Evolutionary conservation across 2,797 vertebrate genomes (phyloP).

Genomic region (Smutsia gigantea): DNA sequence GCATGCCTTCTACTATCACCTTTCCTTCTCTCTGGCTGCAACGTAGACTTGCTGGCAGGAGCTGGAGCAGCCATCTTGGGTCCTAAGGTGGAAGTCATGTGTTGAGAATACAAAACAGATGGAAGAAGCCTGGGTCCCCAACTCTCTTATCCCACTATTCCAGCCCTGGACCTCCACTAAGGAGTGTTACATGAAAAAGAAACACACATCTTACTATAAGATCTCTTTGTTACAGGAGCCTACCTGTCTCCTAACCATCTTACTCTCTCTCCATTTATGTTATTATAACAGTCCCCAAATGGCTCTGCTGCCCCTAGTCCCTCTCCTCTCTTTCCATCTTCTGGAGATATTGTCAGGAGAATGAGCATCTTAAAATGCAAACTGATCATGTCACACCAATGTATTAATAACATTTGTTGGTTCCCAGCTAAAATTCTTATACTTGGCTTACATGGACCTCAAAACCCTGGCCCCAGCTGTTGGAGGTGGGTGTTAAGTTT

Average conservation of each 20-base stretch:
- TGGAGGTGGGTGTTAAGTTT: too few species aligned
- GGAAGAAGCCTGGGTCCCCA: neutral
- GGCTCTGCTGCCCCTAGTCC: neutral
- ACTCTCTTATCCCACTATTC: neutral
- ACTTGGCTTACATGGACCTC: neutral
- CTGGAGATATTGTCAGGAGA: neutral
- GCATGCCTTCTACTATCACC: neutral
- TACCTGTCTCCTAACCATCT: neutral
- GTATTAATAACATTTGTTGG: neutral
- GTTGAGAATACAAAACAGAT: neutral
- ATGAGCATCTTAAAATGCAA: neutral
- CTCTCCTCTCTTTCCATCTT: neutral
- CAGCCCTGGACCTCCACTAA: neutral
- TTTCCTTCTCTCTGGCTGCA: neutral
- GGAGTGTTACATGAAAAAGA: neutral
- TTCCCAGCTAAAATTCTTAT: neutral
- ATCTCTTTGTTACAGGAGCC: neutral
- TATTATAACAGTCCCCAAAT: neutral
- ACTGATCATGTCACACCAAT: neutral
- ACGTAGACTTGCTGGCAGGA: neutral
- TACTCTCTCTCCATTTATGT: neutral
- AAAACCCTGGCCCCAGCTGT: neutral
- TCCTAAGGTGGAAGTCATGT: neutral
- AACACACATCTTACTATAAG: neutral
- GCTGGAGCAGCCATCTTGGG: neutral